Evolutionary conservation across 2,888 invertebrate species (phyloP).

Genomic region (Scrobipalpa costella): DNA sequence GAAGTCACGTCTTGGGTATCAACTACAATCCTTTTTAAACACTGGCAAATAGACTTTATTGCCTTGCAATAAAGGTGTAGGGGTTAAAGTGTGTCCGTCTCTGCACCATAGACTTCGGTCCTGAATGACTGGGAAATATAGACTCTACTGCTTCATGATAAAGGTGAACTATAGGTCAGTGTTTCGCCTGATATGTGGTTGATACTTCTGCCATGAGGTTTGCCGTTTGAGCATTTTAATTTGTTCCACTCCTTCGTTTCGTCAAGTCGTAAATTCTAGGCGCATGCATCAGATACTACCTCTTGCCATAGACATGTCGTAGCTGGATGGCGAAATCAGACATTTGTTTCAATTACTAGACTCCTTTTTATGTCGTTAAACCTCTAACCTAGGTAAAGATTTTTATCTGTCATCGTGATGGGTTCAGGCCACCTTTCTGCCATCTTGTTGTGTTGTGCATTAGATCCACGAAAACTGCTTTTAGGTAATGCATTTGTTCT

Average conservation of each 20-base stretch:
- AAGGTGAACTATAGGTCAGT: neutral
- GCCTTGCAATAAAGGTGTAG: too few species aligned
- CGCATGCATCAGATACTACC: constrained; percentile 21
- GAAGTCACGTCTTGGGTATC: constrained; percentile 8
- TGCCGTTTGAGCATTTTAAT: constrained; percentile 15
- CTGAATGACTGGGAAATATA: neutral
- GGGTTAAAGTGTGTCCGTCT: too few species aligned
- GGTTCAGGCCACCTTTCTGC: neutral
- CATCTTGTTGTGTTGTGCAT: neutral
- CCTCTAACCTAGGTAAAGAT: neutral
- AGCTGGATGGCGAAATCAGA: neutral
- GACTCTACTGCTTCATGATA: neutral
- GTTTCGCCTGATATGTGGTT: neutral
- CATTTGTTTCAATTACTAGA: constrained; percentile 1
- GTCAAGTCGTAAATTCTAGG: constrained; percentile 29
- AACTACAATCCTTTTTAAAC: too few species aligned
- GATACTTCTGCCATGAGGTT: neutral
- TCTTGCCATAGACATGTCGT: constrained; percentile 20
- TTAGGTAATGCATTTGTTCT: neutral
- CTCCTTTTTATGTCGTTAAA: neutral
- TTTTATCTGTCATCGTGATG: constrained; percentile 5
- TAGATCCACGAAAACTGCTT: neutral
- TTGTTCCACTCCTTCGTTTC: constrained; percentile 20
- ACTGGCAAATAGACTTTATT: too few species aligned
- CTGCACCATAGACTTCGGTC: neutral